phyloP scores from a whole-genome alignment of 2,113 vertebrate species.

The Aix galericulata region DNA sequence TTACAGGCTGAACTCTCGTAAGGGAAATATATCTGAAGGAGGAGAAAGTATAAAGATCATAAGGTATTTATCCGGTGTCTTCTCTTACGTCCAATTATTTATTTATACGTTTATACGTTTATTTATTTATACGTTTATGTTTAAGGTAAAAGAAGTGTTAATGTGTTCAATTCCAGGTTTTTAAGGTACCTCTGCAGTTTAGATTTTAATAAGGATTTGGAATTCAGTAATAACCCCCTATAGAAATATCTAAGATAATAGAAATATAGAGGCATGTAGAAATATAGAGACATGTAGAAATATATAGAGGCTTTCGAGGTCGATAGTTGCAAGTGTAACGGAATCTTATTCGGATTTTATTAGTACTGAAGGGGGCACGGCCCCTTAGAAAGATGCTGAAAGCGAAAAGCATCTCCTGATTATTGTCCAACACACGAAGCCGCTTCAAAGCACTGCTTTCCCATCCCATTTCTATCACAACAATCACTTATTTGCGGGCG shows the following conservation, averaged over 20 bases:
- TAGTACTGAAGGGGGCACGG: no score
- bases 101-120: no score
- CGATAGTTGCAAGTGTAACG: background rate
- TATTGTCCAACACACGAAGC: background rate
- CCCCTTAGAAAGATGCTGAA: background rate
- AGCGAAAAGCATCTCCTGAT: background rate
- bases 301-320: background rate
- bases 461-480: rapidly evolving
- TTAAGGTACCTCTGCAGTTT: background rate
- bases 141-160: background rate
- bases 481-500: background rate
- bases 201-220: background rate
- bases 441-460: background rate
- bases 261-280: no score
- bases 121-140: background rate
- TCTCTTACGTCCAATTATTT: background rate
- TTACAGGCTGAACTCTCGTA: background rate
- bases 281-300: no score
- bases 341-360: background rate
- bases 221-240: background rate
- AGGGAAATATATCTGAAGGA: background rate
- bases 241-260: background rate
- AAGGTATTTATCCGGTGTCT: background rate
- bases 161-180: background rate
- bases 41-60: background rate